Evolutionary conservation across 1,140 invertebrate species (phyloP).

Genomic region (Lucilia cuprina): DNA sequence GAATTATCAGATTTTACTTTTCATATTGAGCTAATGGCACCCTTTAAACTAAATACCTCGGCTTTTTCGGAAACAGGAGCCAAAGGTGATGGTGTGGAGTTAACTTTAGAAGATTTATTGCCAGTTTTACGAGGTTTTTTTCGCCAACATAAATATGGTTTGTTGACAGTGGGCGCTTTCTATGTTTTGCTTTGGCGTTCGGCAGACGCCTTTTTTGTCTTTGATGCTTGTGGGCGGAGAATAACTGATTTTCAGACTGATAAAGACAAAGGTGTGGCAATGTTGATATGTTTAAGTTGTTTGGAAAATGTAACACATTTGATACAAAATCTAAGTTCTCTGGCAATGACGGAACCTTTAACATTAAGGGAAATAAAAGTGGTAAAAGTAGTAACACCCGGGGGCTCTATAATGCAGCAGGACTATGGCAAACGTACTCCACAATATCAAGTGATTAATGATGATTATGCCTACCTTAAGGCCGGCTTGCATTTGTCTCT

Average conservation of each 20-base stretch:
- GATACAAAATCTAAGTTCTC: slow-evolving; percentile 42
- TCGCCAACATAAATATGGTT: slow-evolving; percentile 43
- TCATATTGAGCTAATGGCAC: slow-evolving; percentile 47
- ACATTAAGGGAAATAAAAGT: slow-evolving; percentile 50
- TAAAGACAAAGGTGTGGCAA: slow-evolving; percentile 38
- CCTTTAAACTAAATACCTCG: slow-evolving; percentile 31
- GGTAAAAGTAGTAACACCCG: slow-evolving; percentile 47
- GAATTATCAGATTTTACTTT: slow-evolving; percentile 47
- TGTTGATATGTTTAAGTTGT: slow-evolving; percentile 45
- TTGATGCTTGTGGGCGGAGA: slow-evolving; percentile 46
- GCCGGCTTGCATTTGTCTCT: slow-evolving; percentile 46
- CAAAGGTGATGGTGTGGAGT: slow-evolving; percentile 38
- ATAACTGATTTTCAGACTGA: slow-evolving; percentile 36
- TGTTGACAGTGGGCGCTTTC: slow-evolving; percentile 42
- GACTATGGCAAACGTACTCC: slow-evolving; percentile 39
- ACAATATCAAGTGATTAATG: slow-evolving; percentile 45
- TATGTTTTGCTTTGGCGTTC: slow-evolving; percentile 51
- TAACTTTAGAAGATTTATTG: slow-evolving; percentile 40
- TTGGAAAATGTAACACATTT: slow-evolving; percentile 50
- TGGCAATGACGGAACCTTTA: slow-evolving; percentile 41
- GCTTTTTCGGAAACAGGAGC: neutral
- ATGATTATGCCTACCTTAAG: slow-evolving; percentile 54
- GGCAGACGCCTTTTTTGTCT: slow-evolving; percentile 43
- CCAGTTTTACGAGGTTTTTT: slow-evolving; percentile 45
- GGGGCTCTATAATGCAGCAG: slow-evolving; percentile 44